phyloP scores from a whole-genome alignment of 2,113 vertebrate species.

The Climacteris rufus region DNA sequence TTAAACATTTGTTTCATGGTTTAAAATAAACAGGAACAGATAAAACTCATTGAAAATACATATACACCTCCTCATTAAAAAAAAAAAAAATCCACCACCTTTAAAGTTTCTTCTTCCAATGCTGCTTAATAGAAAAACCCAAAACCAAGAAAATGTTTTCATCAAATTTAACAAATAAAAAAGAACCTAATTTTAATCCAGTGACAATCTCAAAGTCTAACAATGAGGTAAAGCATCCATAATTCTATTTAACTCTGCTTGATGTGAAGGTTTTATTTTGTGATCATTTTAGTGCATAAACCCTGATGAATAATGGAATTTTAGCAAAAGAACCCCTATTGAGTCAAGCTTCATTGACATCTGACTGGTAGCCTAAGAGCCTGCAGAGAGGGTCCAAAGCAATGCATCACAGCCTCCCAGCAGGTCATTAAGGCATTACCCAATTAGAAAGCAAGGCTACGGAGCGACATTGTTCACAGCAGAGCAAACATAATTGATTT shows the following conservation, averaged over 20 bases:
- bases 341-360: conserved; percentile 67
- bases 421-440: conserved; percentile 54
- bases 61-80: neutral
- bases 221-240: conserved; percentile 38
- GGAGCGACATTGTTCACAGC: conserved; percentile 54
- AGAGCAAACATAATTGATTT: conserved; percentile 71
- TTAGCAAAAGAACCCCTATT: conserved; percentile 38
- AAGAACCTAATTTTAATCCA: conserved; percentile 37
- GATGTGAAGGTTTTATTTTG: conserved; percentile 59
- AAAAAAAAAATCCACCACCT: neutral
- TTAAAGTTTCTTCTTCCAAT: conserved; percentile 6
- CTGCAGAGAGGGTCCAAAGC: conserved; percentile 65
- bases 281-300: conserved; percentile 60
- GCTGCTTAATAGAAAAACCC: neutral
- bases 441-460: conserved; percentile 62
- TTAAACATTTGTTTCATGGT: neutral
- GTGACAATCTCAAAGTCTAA: conserved; percentile 29
- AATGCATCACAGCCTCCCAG: conserved; percentile 56
- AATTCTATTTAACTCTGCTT: conserved; percentile 61
- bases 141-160: conserved; percentile 2
- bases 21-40: neutral
- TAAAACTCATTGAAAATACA: neutral
- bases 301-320: conserved; percentile 67
- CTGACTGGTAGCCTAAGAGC: conserved; percentile 67
- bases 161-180: conserved; percentile 52